phyloP scores from a whole-genome alignment of 2,113 vertebrate genomes.

The Pteropus alecto region DNA sequence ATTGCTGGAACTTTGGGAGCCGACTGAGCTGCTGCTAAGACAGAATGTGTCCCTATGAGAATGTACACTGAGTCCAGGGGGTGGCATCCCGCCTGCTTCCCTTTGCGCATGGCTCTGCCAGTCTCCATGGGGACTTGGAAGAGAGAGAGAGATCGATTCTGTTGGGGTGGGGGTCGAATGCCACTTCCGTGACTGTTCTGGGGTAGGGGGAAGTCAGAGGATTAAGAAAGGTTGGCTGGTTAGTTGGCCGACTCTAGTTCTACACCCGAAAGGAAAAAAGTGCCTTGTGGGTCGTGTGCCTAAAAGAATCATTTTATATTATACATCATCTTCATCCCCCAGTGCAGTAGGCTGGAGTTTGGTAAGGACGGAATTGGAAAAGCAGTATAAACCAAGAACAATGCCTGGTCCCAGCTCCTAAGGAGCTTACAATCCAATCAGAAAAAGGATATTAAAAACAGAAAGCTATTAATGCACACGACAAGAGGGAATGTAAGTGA shows the following conservation, averaged over 20 bases:
- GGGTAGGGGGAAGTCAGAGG: too few species aligned
- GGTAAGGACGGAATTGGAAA: not conserved
- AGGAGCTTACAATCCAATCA: not conserved
- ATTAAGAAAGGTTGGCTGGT: not conserved
- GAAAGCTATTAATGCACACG: not conserved
- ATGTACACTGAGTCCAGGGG: constrained; percentile 50
- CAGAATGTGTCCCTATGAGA: constrained; percentile 70
- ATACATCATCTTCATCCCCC: not conserved
- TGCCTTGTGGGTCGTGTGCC: not conserved
- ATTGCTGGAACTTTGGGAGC: constrained; percentile 52
- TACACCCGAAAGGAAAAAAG: not conserved
- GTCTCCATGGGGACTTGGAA: constrained; percentile 71
- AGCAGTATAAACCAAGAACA: not conserved
- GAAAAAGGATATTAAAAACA: not conserved
- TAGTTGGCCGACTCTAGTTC: not conserved
- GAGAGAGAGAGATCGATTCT: not conserved
- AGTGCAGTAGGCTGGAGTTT: not conserved
- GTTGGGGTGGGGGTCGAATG: not conserved
- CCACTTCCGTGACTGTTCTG: not conserved
- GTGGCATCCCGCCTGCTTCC: constrained; percentile 35
- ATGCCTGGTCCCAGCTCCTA: not conserved
- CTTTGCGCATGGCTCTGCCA: constrained; percentile 38
- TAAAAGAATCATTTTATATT: not conserved
- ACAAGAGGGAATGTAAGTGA: not conserved
- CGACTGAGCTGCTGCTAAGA: constrained; percentile 57